Percentiles rank a stretch among this genome's conserved stretches.
phyloP scores from a whole-genome alignment of 2,888 invertebrate genomes.

The Anthoptus insignis region DNA sequence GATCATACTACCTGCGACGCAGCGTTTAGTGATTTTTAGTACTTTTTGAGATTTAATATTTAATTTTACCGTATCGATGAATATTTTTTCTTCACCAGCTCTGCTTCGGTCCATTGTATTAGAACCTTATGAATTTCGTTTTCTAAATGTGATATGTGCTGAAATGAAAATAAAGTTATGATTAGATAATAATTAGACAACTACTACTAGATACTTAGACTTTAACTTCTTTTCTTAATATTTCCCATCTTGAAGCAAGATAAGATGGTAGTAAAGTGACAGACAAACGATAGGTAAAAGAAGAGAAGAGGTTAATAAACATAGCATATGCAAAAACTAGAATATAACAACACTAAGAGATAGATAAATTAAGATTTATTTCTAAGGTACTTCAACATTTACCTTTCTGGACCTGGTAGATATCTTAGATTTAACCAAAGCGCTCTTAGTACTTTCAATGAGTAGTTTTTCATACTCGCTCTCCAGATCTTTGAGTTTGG shows the following conservation, averaged over 20 bases:
- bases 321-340: too few species aligned
- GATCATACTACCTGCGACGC: too few species aligned
- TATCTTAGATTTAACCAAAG: slow-evolving; percentile 78
- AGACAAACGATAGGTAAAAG: too few species aligned
- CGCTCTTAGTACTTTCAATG: slow-evolving; percentile 86
- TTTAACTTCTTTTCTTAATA: too few species aligned
- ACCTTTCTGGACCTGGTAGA: slow-evolving; percentile 90
- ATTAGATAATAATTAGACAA: too few species aligned
- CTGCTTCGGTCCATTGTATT: slow-evolving; percentile 94
- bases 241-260: too few species aligned
- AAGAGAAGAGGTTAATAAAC: too few species aligned
- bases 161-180: slow-evolving; percentile 49
- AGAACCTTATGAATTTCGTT: slow-evolving; percentile 94
- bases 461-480: slow-evolving; percentile 88
- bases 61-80: slow-evolving; percentile 89
- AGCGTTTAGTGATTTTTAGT: too few species aligned
- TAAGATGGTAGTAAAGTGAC: too few species aligned
- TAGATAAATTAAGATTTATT: too few species aligned
- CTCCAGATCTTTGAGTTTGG: slow-evolving; percentile 85
- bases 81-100: slow-evolving; percentile 93
- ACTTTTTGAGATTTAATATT: not conserved
- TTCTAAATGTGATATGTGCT: slow-evolving; percentile 91
- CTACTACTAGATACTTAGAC: too few species aligned
- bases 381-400: not conserved
- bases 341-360: too few species aligned